Percentiles rank a stretch among this genome's conserved stretches.
Conservation (phyloP, 2,113 vertebrate species). For the Platysteira castanea region DNA sequence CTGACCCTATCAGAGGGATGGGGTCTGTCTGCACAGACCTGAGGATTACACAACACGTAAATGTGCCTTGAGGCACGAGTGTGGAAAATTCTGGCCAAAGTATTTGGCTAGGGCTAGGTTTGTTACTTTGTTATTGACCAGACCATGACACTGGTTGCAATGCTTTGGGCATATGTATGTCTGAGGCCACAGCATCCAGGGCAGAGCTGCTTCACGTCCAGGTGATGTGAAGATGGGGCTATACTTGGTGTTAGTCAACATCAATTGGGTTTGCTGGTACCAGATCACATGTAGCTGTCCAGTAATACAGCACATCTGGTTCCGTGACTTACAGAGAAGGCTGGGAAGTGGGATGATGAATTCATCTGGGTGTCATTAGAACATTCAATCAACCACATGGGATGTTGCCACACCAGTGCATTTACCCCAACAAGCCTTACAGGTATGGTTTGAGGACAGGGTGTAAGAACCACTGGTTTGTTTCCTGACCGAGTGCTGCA, state of each 20-base stretch:
- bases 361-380: neutral
- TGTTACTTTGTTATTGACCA: neutral
- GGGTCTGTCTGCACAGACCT: neutral
- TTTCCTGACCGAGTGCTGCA: accelerated
- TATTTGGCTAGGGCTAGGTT: neutral
- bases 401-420: neutral
- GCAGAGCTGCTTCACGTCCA: neutral
- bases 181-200: neutral
- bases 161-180: neutral
- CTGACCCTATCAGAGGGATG: neutral
- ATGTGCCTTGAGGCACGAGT: neutral
- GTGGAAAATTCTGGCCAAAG: neutral
- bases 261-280: neutral
- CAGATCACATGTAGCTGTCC: neutral
- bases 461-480: accelerated
- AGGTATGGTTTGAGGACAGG: neutral
- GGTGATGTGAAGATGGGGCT: neutral
- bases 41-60: neutral
- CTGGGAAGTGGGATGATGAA: neutral
- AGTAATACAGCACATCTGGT: neutral
- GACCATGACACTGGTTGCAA: neutral
- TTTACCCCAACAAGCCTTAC: neutral
- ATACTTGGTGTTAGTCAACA: neutral
- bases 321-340: neutral
- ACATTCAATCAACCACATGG: accelerated